Base-by-base conservation (phyloP, 2,888 invertebrate genomes). In the Endotricha flammealis region DNA sequence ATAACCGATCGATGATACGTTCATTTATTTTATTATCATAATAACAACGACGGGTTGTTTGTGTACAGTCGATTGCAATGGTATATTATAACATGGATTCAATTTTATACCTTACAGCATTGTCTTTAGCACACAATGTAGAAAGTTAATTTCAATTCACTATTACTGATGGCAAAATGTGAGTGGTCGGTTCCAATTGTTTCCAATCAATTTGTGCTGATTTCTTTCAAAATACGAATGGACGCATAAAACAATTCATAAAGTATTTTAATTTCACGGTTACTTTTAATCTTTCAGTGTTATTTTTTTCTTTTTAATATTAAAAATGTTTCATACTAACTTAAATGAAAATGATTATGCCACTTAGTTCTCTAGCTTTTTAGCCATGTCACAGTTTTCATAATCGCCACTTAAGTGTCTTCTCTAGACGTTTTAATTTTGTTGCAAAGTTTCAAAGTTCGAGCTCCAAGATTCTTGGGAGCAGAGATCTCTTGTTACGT, bases 21-120 rank as follows among this genome's bases (percentile, higher is more conserved):
- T 28, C 28, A 13, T 28, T 28, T 28, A 14, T 28, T 14, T 13
- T 28, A 14, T n/a, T 28, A 28, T 28, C 28, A n/a, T 14, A 28
- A 28, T 14, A 28, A n/a, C 3, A 14, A 13, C 28, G 14, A 28
- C 28, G 14, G 10, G 24, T 12, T 6, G 28, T 28, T 28, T 14
- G n/a, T 9, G 9, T 13, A 12, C 9, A 13, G n/a, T 14, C 28
- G 9, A n/a, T 12, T 12, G 28, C 28, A 13, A 7, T 14, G 13
- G 14, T 9, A 23, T n/a, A n/a, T 23, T 3, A 9, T 23, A 5
- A 4, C 1, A 4, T 23, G 9, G 1, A 23, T 7, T 3, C 4
- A 1, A 9, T 23, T 10, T n/a, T 4, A 23, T 7, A n/a, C n/a
- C 4, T 23, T n/a, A n/a, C 4, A 7, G 2, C 9, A n/a, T 2